phyloP scores from a whole-genome alignment of 2,888 invertebrate genomes.

The Drosophila monieri region DNA sequence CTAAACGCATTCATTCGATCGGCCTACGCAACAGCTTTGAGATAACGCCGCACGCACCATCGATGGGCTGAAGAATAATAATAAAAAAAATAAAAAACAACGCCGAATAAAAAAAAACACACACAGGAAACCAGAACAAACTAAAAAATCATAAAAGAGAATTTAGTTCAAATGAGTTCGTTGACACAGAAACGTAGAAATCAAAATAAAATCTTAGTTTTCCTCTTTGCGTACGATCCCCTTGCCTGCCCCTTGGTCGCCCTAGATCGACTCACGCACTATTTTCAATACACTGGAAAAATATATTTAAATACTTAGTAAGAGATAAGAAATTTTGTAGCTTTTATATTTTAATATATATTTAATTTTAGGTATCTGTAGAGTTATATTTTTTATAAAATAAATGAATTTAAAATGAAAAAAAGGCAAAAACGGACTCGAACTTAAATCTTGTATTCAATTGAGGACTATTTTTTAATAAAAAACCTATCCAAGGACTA shows the following conservation, averaged over 20 bases:
- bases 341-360: too few relatives aligned
- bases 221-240: slow-evolving; percentile 36
- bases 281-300: background rate
- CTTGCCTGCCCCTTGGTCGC: slow-evolving; percentile 9
- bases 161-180: slow-evolving; percentile 80
- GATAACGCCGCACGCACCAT: slow-evolving; percentile 59
- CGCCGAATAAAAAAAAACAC: slow-evolving; percentile 38
- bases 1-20: slow-evolving; percentile 51
- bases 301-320: background rate
- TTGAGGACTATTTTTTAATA: too few relatives aligned
- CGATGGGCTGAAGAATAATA: slow-evolving; percentile 14
- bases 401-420: too few relatives aligned
- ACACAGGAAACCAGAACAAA: slow-evolving; percentile 42
- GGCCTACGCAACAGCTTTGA: slow-evolving; percentile 65
- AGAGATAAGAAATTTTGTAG: background rate
- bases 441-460: too few relatives aligned
- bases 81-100: background rate
- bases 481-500: too few relatives aligned
- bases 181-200: slow-evolving; percentile 79
- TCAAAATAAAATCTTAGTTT: slow-evolving; percentile 66
- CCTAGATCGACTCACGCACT: slow-evolving; percentile 31
- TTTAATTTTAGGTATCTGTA: too few relatives aligned
- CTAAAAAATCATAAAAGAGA: slow-evolving; percentile 47
- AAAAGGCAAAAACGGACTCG: too few relatives aligned
- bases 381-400: too few relatives aligned